Evolutionary conservation across 1,140 invertebrate species (phyloP).

Genomic region (Eciton burchellii): DNA sequence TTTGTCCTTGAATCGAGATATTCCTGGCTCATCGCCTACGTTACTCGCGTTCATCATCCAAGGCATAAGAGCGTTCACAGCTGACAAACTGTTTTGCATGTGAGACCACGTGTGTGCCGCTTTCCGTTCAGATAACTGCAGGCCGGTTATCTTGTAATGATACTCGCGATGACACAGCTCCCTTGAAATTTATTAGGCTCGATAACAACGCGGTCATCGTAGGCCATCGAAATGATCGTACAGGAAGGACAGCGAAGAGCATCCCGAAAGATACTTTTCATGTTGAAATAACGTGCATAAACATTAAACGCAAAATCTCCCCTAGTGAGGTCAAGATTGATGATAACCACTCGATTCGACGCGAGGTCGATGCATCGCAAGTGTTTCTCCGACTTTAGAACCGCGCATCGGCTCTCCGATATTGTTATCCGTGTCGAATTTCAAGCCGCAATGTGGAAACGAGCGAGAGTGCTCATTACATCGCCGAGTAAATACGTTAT

Average conservation of each 20-base stretch:
- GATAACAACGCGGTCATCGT: background rate
- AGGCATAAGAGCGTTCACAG: constrained; percentile 2
- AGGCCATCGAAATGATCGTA: background rate
- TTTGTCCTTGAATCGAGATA: background rate
- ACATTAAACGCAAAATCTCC: too few relatives aligned
- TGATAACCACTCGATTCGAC: background rate
- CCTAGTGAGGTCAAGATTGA: background rate
- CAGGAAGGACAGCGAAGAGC: background rate
- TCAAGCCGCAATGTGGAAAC: constrained; percentile 38
- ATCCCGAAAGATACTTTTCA: background rate
- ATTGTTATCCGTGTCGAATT: constrained; percentile 40
- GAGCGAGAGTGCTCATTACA: constrained; percentile 58
- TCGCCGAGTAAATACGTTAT: constrained; percentile 55
- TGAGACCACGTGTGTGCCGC: constrained; percentile 16
- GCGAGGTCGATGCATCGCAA: constrained; percentile 13
- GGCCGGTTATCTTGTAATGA: constrained; percentile 19
- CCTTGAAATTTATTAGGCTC: background rate
- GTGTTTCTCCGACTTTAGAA: constrained; percentile 8
- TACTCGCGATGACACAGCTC: constrained; percentile 12
- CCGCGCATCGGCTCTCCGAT: background rate
- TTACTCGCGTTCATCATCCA: background rate
- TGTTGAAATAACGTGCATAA: background rate
- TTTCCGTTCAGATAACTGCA: constrained; percentile 48
- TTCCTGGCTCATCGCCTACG: background rate
- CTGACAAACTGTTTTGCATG: constrained; percentile 44